Evolutionary conservation across 1,140 invertebrate species (phyloP).

Genomic region (Monochamus saltuarius): DNA sequence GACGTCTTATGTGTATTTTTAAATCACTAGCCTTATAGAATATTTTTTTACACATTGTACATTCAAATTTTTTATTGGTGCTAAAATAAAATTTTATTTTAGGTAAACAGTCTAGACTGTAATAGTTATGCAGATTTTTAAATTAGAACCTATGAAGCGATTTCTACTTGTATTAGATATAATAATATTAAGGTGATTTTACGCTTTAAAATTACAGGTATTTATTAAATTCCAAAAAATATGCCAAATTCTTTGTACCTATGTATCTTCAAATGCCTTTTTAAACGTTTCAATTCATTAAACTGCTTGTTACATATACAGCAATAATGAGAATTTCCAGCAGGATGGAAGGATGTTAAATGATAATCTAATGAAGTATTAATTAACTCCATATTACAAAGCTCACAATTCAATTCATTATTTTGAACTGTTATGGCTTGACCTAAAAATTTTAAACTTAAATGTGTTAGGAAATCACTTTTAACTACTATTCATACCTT

Average conservation of each 20-base stretch:
- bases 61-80: conserved; percentile 20
- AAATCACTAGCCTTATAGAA: conserved; percentile 51
- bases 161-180: too few species aligned
- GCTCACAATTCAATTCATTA: too few species aligned
- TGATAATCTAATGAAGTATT: too few species aligned
- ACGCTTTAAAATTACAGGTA: too few species aligned
- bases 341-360: not conserved
- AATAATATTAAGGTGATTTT: too few species aligned
- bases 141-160: too few species aligned
- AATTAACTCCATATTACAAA: too few species aligned
- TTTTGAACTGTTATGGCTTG: not conserved
- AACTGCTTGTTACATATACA: conserved; percentile 40
- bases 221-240: too few species aligned
- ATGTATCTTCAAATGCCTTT: conserved; percentile 41
- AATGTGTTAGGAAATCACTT: too few species aligned
- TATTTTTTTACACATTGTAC: conserved; percentile 27
- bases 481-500: too few species aligned
- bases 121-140: too few species aligned
- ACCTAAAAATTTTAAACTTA: not conserved
- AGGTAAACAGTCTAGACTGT: too few species aligned
- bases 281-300: conserved; percentile 39
- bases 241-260: conserved; percentile 21
- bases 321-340: conserved; percentile 35
- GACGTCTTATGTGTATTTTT: conserved; percentile 64
- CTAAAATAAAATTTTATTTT: conserved; percentile 17